Evolutionary conservation across 2,888 invertebrate species (phyloP).

Genomic region (Callyntrura guangdongensis): DNA sequence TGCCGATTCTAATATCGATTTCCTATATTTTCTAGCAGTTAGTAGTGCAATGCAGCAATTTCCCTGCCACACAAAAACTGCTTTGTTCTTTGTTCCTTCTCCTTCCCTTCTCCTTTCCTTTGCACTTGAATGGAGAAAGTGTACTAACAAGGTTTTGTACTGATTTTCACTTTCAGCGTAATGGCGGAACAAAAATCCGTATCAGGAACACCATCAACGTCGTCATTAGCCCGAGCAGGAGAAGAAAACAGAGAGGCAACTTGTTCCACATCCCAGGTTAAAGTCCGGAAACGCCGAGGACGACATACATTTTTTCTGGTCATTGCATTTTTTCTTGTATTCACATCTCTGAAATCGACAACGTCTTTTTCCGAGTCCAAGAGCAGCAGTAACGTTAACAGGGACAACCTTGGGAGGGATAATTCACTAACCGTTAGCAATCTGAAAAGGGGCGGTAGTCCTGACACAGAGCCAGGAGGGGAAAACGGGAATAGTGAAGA

Average conservation of each 20-base stretch:
- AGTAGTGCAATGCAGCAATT: neutral
- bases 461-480: neutral
- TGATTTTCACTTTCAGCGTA: constrained; percentile 3
- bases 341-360: constrained; percentile 77
- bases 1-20: neutral
- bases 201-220: too few relatives aligned
- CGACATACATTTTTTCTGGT: constrained; percentile 80
- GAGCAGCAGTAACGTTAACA: neutral
- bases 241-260: neutral
- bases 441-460: constrained; percentile 4
- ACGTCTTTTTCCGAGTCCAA: neutral
- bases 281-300: constrained; percentile 65
- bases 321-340: constrained; percentile 76
- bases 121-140: too few relatives aligned
- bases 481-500: constrained; percentile 34
- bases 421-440: neutral
- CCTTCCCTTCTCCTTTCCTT: neutral
- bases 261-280: neutral
- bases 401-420: neutral
- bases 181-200: neutral
- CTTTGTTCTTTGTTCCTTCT: neutral
- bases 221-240: too few relatives aligned
- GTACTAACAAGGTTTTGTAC: too few relatives aligned
- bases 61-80: neutral
- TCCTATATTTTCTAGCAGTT: neutral